These are phyloP conservation scores for Crenichthys baileyi DNA, from an alignment of 2,797 vertebrate genomes.

Conservation along the genomic window DNA sequence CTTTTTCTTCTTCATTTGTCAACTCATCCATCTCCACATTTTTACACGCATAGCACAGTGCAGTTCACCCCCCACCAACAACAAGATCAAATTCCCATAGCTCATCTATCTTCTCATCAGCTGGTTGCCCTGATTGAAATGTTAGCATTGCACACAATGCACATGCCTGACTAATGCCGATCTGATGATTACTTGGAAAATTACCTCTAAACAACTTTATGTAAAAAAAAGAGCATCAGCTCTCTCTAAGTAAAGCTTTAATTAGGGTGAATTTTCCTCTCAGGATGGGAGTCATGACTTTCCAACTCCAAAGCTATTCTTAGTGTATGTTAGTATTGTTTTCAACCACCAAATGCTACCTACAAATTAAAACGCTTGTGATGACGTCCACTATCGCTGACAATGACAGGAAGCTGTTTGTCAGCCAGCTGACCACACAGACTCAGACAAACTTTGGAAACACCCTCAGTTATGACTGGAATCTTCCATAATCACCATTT, in stretches of 20 bases:
- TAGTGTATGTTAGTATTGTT: constrained; percentile 76
- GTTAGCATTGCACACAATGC: constrained; percentile 63
- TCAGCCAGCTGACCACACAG: constrained; percentile 67
- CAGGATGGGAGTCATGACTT: constrained; percentile 77
- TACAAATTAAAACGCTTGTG: constrained; percentile 74
- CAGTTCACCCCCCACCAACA: constrained; percentile 66
- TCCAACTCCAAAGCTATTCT: constrained; percentile 79
- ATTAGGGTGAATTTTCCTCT: constrained; percentile 65
- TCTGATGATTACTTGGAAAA: constrained; percentile 62
- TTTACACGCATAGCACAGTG: constrained; percentile 82
- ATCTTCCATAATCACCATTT: constrained; percentile 33
- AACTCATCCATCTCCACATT: constrained; percentile 74
- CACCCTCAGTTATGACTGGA: constrained; percentile 45
- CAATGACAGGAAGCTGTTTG: constrained; percentile 84
- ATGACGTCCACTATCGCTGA: constrained; percentile 72
- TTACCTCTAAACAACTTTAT: constrained; percentile 59
- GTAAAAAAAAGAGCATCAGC: constrained; percentile 65
- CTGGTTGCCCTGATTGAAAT: constrained; percentile 70
- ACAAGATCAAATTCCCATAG: constrained; percentile 81
- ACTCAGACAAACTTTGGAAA: constrained; percentile 57
- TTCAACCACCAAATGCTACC: constrained; percentile 73
- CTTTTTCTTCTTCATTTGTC: constrained; percentile 61
- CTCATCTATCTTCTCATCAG: constrained; percentile 77
- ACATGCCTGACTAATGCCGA: constrained; percentile 60
- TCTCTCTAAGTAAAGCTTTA: constrained; percentile 65